Percentiles rank a stretch among this genome's conserved stretches.
phyloP scores from a whole-genome alignment of 2,888 invertebrate genomes.

The Drosophila mimica region DNA sequence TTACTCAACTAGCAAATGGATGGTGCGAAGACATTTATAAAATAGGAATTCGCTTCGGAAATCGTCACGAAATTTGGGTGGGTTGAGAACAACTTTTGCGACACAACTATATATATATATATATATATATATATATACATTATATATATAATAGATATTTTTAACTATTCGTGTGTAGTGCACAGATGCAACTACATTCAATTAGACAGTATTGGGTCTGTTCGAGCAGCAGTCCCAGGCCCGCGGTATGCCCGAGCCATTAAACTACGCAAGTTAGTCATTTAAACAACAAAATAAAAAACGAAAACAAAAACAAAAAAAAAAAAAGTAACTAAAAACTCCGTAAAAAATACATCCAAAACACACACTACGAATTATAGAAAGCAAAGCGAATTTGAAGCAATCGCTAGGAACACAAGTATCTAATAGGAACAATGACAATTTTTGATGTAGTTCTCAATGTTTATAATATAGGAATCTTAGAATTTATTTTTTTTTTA shows the following conservation, averaged over 20 bases:
- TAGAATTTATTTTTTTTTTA: background rate
- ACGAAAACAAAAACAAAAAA: conserved; percentile 15
- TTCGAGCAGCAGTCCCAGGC: conserved; percentile 42
- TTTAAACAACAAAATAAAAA: conserved; percentile 11
- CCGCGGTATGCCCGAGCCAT: conserved; percentile 66
- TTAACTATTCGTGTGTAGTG: conserved; percentile 19
- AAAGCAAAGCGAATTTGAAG: conserved; percentile 26
- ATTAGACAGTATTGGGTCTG: conserved; percentile 21
- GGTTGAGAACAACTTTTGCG: conserved; percentile 12
- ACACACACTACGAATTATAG: conserved; percentile 23
- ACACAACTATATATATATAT: conserved; percentile 2
- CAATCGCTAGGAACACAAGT: conserved; percentile 16
- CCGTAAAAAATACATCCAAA: conserved; percentile 5
- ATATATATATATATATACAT: background rate
- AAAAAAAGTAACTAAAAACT: conserved; percentile 16
- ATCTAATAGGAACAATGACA: conserved; percentile 32
- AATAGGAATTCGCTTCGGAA: conserved; percentile 11
- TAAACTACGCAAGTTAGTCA: conserved; percentile 48
- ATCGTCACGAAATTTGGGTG: background rate
- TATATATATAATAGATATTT: conserved; percentile 29
- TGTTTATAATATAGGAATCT: conserved; percentile 37
- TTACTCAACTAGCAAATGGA: conserved; percentile 50
- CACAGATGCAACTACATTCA: conserved; percentile 9
- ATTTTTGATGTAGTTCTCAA: conserved; percentile 46
- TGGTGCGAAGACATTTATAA: conserved; percentile 11